These are phyloP conservation scores for Neolamprologus falcicula DNA, from an alignment of 2,113 vertebrate genomes.

Conservation along the genomic window DNA sequence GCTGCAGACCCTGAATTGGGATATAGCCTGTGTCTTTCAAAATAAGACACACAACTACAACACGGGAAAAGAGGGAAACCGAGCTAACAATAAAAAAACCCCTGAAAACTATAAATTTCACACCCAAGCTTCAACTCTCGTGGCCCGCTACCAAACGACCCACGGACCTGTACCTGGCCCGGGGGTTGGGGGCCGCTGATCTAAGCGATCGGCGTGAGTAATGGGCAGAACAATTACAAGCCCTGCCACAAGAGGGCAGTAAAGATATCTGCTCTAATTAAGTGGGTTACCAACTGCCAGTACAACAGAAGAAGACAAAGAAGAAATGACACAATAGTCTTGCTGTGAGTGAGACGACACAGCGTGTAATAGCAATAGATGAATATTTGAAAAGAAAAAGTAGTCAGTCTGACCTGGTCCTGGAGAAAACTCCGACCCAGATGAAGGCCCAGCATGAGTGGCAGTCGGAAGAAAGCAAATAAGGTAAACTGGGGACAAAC, in stretches of 20 bases:
- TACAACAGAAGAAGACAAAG: rapidly evolving
- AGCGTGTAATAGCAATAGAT: neutral
- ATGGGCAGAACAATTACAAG: neutral
- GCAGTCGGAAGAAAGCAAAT: rapidly evolving
- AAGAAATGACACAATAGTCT: neutral
- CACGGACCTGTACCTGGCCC: neutral
- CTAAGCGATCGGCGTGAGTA: rapidly evolving
- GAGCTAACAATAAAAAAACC: rapidly evolving
- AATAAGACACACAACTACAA: neutral
- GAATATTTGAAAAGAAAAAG: neutral
- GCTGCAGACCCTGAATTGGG: no score
- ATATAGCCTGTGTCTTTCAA: neutral
- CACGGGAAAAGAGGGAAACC: neutral
- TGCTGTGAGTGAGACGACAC: neutral
- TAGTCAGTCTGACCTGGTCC: neutral
- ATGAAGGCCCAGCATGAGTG: neutral
- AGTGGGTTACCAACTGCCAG: neutral
- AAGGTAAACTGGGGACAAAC: neutral
- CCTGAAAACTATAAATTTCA: neutral
- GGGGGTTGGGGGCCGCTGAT: rapidly evolving
- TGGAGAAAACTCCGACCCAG: neutral
- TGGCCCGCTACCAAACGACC: neutral
- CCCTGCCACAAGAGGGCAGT: neutral
- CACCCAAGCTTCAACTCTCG: neutral
- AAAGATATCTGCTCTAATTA: neutral